These are phyloP conservation scores for Vespertilio murinus DNA, from an alignment of 2,797 vertebrate genomes.

Conservation along the genomic window DNA sequence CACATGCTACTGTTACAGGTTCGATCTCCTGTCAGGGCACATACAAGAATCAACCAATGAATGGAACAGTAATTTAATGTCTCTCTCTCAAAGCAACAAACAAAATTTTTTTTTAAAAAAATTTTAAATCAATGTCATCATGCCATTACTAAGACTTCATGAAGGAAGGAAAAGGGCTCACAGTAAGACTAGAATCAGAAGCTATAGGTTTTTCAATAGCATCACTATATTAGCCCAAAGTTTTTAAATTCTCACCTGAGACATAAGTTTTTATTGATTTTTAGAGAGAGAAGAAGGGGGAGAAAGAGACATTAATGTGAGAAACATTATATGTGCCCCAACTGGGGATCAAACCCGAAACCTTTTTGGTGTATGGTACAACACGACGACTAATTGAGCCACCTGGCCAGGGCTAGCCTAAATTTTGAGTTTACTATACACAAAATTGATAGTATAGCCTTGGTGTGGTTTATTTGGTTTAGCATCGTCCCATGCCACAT, in stretches of 20 bases:
- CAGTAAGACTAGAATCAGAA: background rate
- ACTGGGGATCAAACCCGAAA: fast-evolving
- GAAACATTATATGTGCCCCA: background rate
- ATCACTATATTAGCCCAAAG: background rate
- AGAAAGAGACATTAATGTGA: background rate
- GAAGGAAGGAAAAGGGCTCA: background rate
- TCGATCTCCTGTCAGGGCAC: background rate
- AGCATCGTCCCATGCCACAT: background rate
- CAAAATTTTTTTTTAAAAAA: too few relatives aligned
- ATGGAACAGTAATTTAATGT: background rate
- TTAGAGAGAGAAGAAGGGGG: background rate
- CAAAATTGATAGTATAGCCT: background rate
- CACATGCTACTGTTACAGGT: background rate
- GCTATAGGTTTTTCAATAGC: background rate
- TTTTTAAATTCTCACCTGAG: background rate
- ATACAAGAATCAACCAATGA: background rate
- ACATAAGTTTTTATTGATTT: background rate
- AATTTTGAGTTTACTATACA: background rate
- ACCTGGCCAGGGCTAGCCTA: background rate
- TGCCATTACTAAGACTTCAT: background rate
- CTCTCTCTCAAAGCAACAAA: background rate
- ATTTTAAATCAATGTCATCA: background rate
- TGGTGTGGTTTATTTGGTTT: background rate
- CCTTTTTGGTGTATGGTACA: background rate
- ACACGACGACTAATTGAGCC: background rate